Conservation (phyloP, 2,113 vertebrate genomes). For the Cacatua alba region DNA sequence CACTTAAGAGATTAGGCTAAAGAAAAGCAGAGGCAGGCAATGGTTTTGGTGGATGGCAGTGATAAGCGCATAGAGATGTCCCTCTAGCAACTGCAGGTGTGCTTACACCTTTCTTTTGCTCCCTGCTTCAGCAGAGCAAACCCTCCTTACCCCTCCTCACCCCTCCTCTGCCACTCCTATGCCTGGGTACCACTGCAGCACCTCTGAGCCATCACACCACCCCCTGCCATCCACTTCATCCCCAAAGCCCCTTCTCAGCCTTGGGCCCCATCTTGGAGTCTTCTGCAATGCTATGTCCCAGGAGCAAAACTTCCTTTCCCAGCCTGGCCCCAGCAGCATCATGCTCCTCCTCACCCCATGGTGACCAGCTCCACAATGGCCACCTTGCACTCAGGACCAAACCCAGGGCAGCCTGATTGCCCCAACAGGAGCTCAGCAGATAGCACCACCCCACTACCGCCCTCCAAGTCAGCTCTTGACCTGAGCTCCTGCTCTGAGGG, state of each 20-base stretch:
- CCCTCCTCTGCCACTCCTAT: background rate
- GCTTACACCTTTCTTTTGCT: background rate
- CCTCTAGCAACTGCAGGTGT: background rate
- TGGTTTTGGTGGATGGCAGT: background rate
- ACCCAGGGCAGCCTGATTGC: background rate
- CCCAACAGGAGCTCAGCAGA: accelerated
- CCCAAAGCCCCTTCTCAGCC: background rate
- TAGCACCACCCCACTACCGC: background rate
- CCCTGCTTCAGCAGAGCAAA: background rate
- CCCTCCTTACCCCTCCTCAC: background rate
- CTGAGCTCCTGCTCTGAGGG: background rate
- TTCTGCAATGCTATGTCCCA: accelerated
- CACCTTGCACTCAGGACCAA: accelerated
- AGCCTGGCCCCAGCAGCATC: background rate
- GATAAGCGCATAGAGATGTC: background rate
- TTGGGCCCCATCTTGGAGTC: accelerated
- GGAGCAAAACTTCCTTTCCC: background rate
- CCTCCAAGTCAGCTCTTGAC: background rate
- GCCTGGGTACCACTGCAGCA: background rate
- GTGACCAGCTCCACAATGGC: accelerated
- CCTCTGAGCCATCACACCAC: accelerated
- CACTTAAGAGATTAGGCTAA: background rate
- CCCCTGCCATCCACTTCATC: background rate
- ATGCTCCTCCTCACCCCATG: accelerated
- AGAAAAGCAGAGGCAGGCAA: background rate